Base-by-base conservation (phyloP, 1,140 invertebrate genomes). In the Drepana arcuata region DNA sequence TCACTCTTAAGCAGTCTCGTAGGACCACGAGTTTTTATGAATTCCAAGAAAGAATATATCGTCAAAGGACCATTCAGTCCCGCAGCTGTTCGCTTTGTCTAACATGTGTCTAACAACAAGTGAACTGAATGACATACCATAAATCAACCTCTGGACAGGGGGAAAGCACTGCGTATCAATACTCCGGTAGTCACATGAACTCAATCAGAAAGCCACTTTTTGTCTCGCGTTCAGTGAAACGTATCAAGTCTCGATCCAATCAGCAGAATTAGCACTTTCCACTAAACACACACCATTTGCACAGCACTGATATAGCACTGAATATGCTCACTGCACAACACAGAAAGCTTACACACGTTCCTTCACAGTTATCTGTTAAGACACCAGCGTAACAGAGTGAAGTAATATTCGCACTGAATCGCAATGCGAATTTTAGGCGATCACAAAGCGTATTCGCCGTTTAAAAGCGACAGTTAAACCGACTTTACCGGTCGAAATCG, bases 321-420 rank as follows among this genome's bases (percentile, higher is more conserved):
- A 58, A 50, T 62, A 60, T 59, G 64, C 63, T 53, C 53, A 65
- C 57, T 61, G 49, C 71, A 66, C 56, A 62, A 52, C 63, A 66
- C 63, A 61, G 56, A 62, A 69, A 68, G 65, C 53, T 66, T 60
- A 60, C 61, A 74, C 73, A 69, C 68, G 70, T 73, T 77, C 66
- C 70, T 65, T 81, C 72, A 75, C 65, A 75, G 66, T 73, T 61
- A 69, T 69, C 64, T 68, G 67, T 70, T 71, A 77, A 73, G 61
- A 58, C 56, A 52, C 41, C 41, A 65, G 47, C 65, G 61, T 72
- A 78, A 77, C 65, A 70, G 60, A 41, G 48, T 61, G 66, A 77
- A 68, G 72, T 56, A 69, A 69, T 64, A 48, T 64, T 64, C 61
- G 59, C 61, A 61, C 59, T 55, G 46, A 62, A 59, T 69, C 64